Evolutionary conservation across 2,113 vertebrate species (phyloP), one percentile per base, ranked within the genome.

Genomic region (Zosterops borbonicus): DNA sequence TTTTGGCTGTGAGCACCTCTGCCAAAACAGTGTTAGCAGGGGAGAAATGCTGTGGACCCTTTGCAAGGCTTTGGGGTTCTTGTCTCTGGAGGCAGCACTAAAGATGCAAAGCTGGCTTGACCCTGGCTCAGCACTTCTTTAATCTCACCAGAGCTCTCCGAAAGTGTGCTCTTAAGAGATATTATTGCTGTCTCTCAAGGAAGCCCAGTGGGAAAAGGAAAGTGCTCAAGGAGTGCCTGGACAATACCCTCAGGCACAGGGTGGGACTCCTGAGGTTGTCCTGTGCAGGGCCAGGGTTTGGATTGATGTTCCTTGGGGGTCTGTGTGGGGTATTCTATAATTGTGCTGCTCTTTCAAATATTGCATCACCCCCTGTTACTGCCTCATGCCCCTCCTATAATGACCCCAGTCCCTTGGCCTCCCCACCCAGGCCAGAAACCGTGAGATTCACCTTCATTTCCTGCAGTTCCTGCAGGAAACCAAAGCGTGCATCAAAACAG

Each of bases 361-460:
- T 8, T 31, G 7, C 17, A 29, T 35, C 77, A 28, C 15, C 44
- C 52, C 60, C 58, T 44, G 2, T 3, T 0, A 1, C 29, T 56
- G 42, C 5, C 56, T 70, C 4, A 0, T 44, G 16, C 14, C 5
- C 21, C 9, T 67, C 41, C 33, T 28, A 0, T 5, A 41, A 47
- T 3, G 3, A 75, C 7, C 25, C 23, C 12, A 12, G 33, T 3
- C 3, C 1, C 27, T 50, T 7, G 8, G 5, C 73, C 74, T 82
- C n/a, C 58, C 22, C 31, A 27, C 9, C 60, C 69, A 46, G 27
- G 56, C 33, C 29, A n/a, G 22, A 87, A 13, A 73, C 12, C 11
- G 3, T 0, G 1, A 91, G 35, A 44, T 47, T 65, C 67, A 59
- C 55, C 25, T 73, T 28, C 5, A 6, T 39, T 50, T 41, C 6